These are phyloP conservation scores for Poeciliopsis turneri DNA, from an alignment of 2,797 vertebrate genomes.

Conservation along the genomic window DNA sequence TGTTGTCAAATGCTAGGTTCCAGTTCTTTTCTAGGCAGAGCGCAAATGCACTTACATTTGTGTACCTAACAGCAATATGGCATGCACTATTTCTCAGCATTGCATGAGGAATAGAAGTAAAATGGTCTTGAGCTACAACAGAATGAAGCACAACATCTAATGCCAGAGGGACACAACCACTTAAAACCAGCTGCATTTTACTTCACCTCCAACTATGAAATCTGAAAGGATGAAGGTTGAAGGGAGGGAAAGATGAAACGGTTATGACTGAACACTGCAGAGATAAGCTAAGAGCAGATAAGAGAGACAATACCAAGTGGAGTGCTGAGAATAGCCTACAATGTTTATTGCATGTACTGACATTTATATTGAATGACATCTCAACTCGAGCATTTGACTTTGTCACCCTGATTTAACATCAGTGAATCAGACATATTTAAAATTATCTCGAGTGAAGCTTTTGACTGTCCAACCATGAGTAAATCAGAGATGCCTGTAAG, in stretches of 20 bases:
- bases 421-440: constrained; percentile 28
- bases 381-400: constrained; percentile 51
- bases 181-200: constrained; percentile 77
- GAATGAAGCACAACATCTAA: constrained; percentile 64
- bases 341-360: constrained; percentile 21
- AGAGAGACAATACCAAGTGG: constrained; percentile 22
- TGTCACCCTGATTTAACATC: constrained; percentile 40
- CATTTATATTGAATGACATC: constrained; percentile 44
- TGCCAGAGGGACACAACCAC: constrained; percentile 67
- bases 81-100: constrained; percentile 65
- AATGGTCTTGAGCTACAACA: constrained; percentile 32
- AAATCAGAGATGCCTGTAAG: constrained; percentile 22
- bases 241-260: constrained; percentile 24
- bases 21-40: neutral
- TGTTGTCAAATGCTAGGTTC: neutral
- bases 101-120: constrained; percentile 62
- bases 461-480: constrained; percentile 20
- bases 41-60: constrained; percentile 25
- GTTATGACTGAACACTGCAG: constrained; percentile 50
- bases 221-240: constrained; percentile 54
- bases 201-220: constrained; percentile 59
- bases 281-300: constrained; percentile 28
- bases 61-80: constrained; percentile 31
- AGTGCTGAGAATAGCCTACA: constrained; percentile 7
- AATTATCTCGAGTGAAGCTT: constrained; percentile 25